A percentile compares a stretch with the other conserved stretches of the same genome.
These are phyloP conservation scores for Polypterus senegalus DNA, from an alignment of 2,113 vertebrate genomes.

Conservation along the genomic window DNA sequence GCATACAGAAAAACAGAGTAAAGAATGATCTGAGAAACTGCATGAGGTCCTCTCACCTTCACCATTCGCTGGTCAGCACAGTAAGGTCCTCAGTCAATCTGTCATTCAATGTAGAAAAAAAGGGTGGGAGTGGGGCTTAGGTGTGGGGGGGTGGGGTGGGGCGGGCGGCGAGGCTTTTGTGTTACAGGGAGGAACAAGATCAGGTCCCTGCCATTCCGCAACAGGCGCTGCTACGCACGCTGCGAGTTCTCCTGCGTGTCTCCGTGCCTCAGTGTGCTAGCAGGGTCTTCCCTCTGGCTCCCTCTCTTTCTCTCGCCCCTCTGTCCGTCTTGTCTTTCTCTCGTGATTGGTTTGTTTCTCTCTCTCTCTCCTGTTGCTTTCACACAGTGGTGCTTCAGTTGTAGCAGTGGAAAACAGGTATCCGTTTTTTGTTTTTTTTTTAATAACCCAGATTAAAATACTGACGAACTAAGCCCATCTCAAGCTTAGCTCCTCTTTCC, in stretches of 20 bases:
- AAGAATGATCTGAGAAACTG: conserved; percentile 53
- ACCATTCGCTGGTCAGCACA: conserved; percentile 45
- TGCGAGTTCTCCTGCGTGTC: conserved; percentile 48
- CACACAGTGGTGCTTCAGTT: conserved; percentile 94
- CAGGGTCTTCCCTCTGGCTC: conserved; percentile 54
- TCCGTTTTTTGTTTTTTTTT: conserved; percentile 90
- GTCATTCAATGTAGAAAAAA: conserved; percentile 39
- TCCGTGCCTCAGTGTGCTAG: conserved; percentile 59
- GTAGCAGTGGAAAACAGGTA: conserved; percentile 98
- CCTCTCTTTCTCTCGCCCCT: conserved; percentile 40
- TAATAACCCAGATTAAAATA: conserved; percentile 95
- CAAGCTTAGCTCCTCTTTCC: conserved; percentile 74
- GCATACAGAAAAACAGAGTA: conserved; percentile 46
- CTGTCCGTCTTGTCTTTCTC: conserved; percentile 53
- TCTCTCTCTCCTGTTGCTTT: conserved; percentile 75
- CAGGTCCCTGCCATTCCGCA: conserved; percentile 38
- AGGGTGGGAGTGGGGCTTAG: conserved; percentile 24
- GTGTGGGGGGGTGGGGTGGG: conserved; percentile 15
- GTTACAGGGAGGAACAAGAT: conserved; percentile 32
- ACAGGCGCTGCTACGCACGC: conserved; percentile 47
- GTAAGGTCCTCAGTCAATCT: conserved; percentile 52
- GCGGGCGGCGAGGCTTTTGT: conserved; percentile 7
- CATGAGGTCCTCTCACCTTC: conserved; percentile 49
- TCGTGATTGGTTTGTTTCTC: conserved; percentile 39
- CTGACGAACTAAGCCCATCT: conserved; percentile 81